Base-by-base conservation (phyloP, 2,888 invertebrate genomes). In the Eustalomyia histrio region DNA sequence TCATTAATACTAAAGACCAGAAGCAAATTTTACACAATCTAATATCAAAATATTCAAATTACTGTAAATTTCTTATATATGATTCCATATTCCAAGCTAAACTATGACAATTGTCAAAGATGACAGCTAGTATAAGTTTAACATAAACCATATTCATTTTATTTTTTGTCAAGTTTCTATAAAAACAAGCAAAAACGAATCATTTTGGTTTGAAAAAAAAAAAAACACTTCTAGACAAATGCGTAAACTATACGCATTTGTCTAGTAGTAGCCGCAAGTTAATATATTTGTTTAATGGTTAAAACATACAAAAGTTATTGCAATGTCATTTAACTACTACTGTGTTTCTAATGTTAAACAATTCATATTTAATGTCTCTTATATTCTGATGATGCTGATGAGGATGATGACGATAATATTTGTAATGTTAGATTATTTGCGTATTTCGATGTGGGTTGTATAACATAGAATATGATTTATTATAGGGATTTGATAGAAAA, bases 91-190 rank as follows among this genome's bases (percentile, higher is more conserved):
- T 50, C 10, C 39, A 0, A 1, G 4, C 29, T 43, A 9, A 52
- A 35, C 17, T 1, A 33, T 52, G 63, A 63, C 3, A 72, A 72
- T 53, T 72, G 18, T 16, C 55, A 33, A 43, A 63, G 63, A 55
- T 72, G 72, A 63, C 55, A 63, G 43, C 29, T 43, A 18, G 21
- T 10, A 24, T 53, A 63, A 55, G 53, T 10, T 43, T 43, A 72
- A 72, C n/a, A 43, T 43, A 43, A 47, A 47, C 18, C 55, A 43
- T 6, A 55, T 47, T 47, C 6, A 29, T 43, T 35, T 47, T n/a
- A n/a, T n/a, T 47, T 47, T 47, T n/a, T n/a, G 3, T 12, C 39
- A 39, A 29, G 29, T 47, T 47, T 47, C 14, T 5, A 6, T 21
- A 4, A 21, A 21, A 29, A n/a, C 9, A 29, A 33, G 1, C n/a